Base-by-base conservation (phyloP, 2,113 vertebrate species). In the Rallus limicola region DNA sequence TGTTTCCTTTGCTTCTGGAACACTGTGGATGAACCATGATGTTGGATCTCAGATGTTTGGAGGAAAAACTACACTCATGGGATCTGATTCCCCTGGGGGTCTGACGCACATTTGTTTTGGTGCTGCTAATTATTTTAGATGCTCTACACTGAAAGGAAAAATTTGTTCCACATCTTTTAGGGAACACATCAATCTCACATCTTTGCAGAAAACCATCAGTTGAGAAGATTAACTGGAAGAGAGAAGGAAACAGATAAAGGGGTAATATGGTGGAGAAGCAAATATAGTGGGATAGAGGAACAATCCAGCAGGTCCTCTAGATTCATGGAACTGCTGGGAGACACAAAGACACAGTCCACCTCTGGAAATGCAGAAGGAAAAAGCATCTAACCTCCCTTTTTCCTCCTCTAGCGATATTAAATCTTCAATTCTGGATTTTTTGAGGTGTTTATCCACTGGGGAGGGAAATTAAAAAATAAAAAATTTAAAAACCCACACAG, bases 1-100 rank as follows among this genome's bases (percentile, higher is more conserved):
- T 86, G 55, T 83, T 96, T 93, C 52, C 38, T 90, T 94, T 90
- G 21, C 59, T 96, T 90, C 84, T 91, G 93, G 96, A 95, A 77
- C 46, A 46, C 8, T 36, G 62, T 85, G 58, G 50, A 93, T 93
- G 69, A 95, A 87, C 74, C 93, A 71, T 75, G 63, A 58, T 85
- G 58, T 40, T 94, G 28, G 26, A 85, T 93, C 95, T 97, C 88
- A 97, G 50, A 88, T 70, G 55, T 92, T 72, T 96, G 71, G n/a
- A 96, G 79, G 64, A 95, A 97, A 80, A 56, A 38, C 19, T 82
- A 75, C 46, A 82, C 4, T 38, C 56, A 58, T 55, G 72, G 69
- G 85, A 97, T 95, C 82, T 42, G 12, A 93, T 82, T 88, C 33
- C 78, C 55, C 63, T 17, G 4, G 53, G 50, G 71, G 93, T 95